A percentile compares a stretch with the other conserved stretches of the same genome.
Evolutionary conservation across 2,797 vertebrate species (phyloP).

Genomic region (Thaleichthys pacificus): DNA sequence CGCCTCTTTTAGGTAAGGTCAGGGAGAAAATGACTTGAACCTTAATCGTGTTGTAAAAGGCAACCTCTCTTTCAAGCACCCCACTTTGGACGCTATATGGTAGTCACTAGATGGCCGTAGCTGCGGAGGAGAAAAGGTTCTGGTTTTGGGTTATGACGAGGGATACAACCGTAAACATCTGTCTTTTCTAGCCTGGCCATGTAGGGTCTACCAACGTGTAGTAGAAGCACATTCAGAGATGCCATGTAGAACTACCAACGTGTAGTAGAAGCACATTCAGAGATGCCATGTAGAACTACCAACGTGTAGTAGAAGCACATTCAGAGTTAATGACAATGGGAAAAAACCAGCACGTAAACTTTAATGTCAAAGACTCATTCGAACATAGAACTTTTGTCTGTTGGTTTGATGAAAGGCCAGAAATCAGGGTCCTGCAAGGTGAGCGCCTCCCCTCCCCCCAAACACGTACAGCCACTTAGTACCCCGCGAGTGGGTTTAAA

Average conservation of each 20-base stretch:
- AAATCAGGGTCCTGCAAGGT: slow-evolving; percentile 36
- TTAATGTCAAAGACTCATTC: neutral
- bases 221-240: too few species aligned
- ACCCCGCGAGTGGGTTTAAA: slow-evolving; percentile 28
- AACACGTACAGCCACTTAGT: neutral
- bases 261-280: neutral
- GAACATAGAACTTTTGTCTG: neutral
- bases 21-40: neutral
- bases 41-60: neutral
- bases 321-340: slow-evolving; percentile 8
- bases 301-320: too few species aligned
- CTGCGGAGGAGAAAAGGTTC: neutral
- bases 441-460: neutral
- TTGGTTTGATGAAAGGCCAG: slow-evolving; percentile 3
- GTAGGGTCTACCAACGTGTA: too few species aligned
- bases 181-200: neutral
- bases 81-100: neutral
- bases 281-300: neutral
- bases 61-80: slow-evolving; percentile 2
- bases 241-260: too few species aligned
- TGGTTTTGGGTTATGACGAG: neutral
- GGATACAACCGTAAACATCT: neutral
- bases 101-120: neutral
- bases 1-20: neutral
- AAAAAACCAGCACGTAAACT: neutral